Evolutionary conservation across 2,797 vertebrate genomes (phyloP).

Genomic region (Chelonia mydas): DNA sequence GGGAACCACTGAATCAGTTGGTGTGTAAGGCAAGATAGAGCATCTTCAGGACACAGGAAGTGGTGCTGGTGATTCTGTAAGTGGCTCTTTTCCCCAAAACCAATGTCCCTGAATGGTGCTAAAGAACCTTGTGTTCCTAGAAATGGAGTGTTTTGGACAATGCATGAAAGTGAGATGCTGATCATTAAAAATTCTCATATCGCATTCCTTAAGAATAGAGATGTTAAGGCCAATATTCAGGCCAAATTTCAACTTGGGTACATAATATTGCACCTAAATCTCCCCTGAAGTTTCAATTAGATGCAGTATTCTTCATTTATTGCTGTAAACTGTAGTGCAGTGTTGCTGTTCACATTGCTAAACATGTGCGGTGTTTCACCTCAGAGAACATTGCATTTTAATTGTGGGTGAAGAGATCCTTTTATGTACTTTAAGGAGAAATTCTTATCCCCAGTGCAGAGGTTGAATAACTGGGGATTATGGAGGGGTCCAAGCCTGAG

Average conservation of each 20-base stretch:
- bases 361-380: conserved; percentile 39
- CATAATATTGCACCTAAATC: conserved; percentile 27
- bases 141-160: neutral
- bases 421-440: neutral
- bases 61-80: neutral
- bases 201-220: neutral
- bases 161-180: neutral
- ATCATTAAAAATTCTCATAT: conserved; percentile 3
- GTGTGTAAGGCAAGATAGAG: neutral
- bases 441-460: neutral
- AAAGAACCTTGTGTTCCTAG: neutral
- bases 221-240: neutral
- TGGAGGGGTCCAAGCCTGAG: neutral
- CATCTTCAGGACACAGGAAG: rapidly evolving
- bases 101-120: rapidly evolving
- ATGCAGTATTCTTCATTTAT: neutral
- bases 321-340: neutral
- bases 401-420: neutral
- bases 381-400: conserved; percentile 1
- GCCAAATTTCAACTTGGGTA: conserved; percentile 27
- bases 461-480: neutral
- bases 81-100: neutral
- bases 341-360: neutral
- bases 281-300: conserved; percentile 44
- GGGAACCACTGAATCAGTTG: neutral